Evolutionary conservation across 1,140 invertebrate genomes (phyloP), one percentile per base, ranked within the genome.

Genomic region (Leguminivora glycinivorella): DNA sequence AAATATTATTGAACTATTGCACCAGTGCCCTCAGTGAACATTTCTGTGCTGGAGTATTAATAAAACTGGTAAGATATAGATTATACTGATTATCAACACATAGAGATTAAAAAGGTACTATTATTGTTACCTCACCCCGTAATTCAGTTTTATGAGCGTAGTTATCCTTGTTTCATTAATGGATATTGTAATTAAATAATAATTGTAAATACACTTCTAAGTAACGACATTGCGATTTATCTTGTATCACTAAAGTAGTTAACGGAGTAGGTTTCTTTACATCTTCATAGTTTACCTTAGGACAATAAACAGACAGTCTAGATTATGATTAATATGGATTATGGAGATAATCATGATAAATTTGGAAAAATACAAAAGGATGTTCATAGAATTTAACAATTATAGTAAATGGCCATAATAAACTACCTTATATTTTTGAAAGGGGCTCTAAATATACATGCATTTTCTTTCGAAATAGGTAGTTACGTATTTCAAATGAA

Each of bases 11-110:
- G 47, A 67, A 72, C 52, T 66, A 67, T 63, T 63, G 58, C 52
- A 68, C 69, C 73, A 76, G 78, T 80, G 78, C 67, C 56, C 72
- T 67, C n/a, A 76, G 78, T 80, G 78, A 69, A 56, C 72, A 72
- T 19, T 75, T 73, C 58, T 63, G 78, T 80, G 76, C 63, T 43
- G 70, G 73, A 56, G 34, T 10, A 40, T 7, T 26, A 24, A 31
- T 29, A 29, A 63, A 26, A n/a, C 58, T 17, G 58, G 58, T 63
- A 63, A 63, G 58, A 63, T 63, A 31, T 63, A 17, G 58, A 63
- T 52, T 52, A 22, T 22, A 52, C 19, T 22, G 19, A 52, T 52
- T 52, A 52, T 22, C 19, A 52, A 22, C 19, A 22, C 47, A 10
- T 52, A 22, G 17, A 19, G 17, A 22, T 34, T 34, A 34, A 3